phyloP scores from a whole-genome alignment of 2,888 invertebrate species.

The Habrosyne pyritoides region DNA sequence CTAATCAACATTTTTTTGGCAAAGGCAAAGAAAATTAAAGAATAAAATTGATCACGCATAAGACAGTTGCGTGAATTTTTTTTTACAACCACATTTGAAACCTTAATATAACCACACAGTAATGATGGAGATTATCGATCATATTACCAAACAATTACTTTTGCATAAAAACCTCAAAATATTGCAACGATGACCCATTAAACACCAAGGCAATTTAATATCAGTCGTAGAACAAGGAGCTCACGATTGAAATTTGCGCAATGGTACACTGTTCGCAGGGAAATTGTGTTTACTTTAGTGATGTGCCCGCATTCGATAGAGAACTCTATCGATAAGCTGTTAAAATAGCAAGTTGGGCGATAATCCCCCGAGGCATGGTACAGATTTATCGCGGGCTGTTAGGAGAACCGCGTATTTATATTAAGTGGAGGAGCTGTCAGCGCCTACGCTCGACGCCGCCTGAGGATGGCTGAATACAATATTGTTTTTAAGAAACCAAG shows the following conservation, averaged over 20 bases:
- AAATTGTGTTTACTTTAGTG: conserved; percentile 40
- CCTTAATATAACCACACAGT: conserved; percentile 33
- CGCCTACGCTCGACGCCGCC: conserved; percentile 74
- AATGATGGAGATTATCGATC: conserved; percentile 41
- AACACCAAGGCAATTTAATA: conserved; percentile 30
- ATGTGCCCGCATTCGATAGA: conserved; percentile 50
- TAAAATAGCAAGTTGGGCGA: conserved; percentile 66
- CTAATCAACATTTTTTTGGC: background rate
- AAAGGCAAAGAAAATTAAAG: background rate
- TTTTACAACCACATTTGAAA: background rate
- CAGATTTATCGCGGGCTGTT: conserved; percentile 76
- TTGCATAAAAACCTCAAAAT: conserved; percentile 48
- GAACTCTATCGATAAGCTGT: conserved; percentile 63
- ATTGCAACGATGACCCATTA: conserved; percentile 47
- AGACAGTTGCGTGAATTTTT: background rate
- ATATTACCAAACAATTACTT: conserved; percentile 45
- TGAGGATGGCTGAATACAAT: conserved; percentile 75
- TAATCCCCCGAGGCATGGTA: conserved; percentile 56
- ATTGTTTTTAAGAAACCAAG: conserved; percentile 35
- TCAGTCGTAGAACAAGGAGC: conserved; percentile 41
- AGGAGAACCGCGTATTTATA: conserved; percentile 79
- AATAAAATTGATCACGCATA: background rate
- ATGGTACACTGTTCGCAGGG: conserved; percentile 31
- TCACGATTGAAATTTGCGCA: conserved; percentile 34
- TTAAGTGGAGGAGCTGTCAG: conserved; percentile 81